These are phyloP conservation scores for Petrosia ficiformis DNA, from an alignment of 37 sponge, comb jelly and placozoan species.

Conservation along the genomic window DNA sequence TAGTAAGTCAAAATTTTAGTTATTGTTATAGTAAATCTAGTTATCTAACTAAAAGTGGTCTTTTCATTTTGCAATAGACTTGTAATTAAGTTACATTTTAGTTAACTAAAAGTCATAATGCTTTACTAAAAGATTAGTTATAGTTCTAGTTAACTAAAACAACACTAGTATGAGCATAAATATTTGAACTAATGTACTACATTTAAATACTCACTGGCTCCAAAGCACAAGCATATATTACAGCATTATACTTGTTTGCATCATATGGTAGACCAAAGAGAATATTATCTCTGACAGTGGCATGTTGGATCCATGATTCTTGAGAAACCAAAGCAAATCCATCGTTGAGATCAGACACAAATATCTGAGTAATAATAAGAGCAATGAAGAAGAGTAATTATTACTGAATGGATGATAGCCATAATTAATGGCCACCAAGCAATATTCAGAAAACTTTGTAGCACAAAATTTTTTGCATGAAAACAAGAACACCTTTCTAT, in stretches of 20 bases:
- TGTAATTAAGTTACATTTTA: neutral
- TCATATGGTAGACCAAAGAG: constrained; percentile 78
- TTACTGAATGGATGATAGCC: neutral
- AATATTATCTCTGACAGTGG: constrained; percentile 87
- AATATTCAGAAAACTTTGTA: too few relatives aligned
- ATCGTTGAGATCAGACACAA: constrained; percentile 9
- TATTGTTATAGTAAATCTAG: too few relatives aligned
- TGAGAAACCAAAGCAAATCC: constrained; percentile 59
- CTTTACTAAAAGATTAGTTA: neutral
- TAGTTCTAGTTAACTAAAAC: too few relatives aligned
- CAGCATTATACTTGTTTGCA: constrained; percentile 52
- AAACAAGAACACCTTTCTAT: too few relatives aligned
- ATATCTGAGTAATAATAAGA: too few relatives aligned
- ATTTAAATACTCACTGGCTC: constrained; percentile 50
- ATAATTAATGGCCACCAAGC: neutral
- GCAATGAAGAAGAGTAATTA: neutral
- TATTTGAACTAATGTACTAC: neutral
- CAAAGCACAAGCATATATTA: constrained; percentile 89
- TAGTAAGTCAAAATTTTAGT: too few relatives aligned
- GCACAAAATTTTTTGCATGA: too few relatives aligned
- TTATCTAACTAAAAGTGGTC: neutral
- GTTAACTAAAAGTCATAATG: too few relatives aligned
- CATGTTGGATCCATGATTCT: constrained; percentile 95
- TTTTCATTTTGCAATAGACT: neutral
- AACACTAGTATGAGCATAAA: too few relatives aligned